Evolutionary conservation across 2,113 vertebrate genomes (phyloP), one percentile per base, ranked within the genome.

Genomic region (Bujurquina vittata): DNA sequence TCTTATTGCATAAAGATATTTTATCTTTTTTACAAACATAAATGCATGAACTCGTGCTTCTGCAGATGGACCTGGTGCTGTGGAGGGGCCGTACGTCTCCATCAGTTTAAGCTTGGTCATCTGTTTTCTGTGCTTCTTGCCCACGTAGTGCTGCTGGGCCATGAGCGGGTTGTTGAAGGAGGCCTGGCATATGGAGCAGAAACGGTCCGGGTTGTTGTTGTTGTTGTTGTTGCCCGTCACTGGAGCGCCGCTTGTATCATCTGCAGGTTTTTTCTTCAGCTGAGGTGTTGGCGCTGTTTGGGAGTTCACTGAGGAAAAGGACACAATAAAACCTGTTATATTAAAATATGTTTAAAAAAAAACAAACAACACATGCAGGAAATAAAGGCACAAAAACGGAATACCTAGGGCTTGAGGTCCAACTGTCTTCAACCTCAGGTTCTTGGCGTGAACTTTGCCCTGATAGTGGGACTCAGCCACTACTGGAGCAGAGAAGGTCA

Each of bases 381-480:
- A 9, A 52, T 15, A 35, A 60, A 22, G 7, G 33, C 10, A 3
- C 8, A 10, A 9, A 37, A 40, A 29, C 9, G 0, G 29, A 22
- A 10, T 94, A 98, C 97, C 97, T 96, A 96, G 95, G 55, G 63
- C 78, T 90, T 94, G 96, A 49, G 94, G 92, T 20, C 96, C 94
- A 18, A 95, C 93, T 76, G 94, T 95, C 90, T 97, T 98, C 91
- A 97, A 92, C 89, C 95, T 95, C 93, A 99, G 93, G 92, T 97
- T 99, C 95, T 98, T 99, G 93, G 98, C 95, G 60, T 99, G 98
- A 87, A 97, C 97, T 95, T 99, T 99, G 85, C 98, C 98, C 93
- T 97, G 87, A 94, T 99, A 99, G 91, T 99, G 98, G 57, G 98
- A 99, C 18, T 97, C 96, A 11, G 98, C 98, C 94, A 99, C 96